A percentile compares a stretch with the other conserved stretches of the same genome.
phyloP scores from a whole-genome alignment of 2,797 vertebrate genomes.

The Spinus pinus region DNA sequence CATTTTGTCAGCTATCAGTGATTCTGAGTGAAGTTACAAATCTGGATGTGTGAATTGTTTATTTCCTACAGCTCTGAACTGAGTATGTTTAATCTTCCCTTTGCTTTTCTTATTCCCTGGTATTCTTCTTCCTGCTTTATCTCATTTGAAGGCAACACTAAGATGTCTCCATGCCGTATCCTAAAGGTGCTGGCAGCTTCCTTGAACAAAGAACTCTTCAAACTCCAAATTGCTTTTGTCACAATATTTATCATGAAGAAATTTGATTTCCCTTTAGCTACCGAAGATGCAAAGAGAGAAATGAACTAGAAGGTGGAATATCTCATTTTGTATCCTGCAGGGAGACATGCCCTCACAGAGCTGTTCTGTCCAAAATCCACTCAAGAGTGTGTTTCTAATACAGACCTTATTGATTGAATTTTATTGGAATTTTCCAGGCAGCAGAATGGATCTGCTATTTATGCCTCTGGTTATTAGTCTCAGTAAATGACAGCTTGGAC shows the following conservation, averaged over 20 bases:
- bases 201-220: slow-evolving; percentile 49
- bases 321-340: slow-evolving; percentile 55
- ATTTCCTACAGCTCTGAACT: neutral
- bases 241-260: slow-evolving; percentile 54
- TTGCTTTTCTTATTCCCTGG: neutral
- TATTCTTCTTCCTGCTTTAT: neutral
- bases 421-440: slow-evolving; percentile 47
- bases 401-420: slow-evolving; percentile 29
- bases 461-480: slow-evolving; percentile 15
- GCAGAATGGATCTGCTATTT: slow-evolving; percentile 48
- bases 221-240: slow-evolving; percentile 61
- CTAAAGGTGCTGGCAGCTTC: slow-evolving; percentile 45
- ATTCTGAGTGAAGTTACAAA: neutral
- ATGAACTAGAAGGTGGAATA: slow-evolving; percentile 39
- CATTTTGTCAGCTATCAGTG: neutral
- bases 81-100: neutral
- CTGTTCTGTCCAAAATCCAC: slow-evolving; percentile 9
- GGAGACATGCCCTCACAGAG: slow-evolving; percentile 36
- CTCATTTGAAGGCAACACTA: neutral
- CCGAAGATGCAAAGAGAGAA: slow-evolving; percentile 44
- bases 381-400: slow-evolving; percentile 36
- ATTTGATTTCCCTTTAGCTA: slow-evolving; percentile 64
- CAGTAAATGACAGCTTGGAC: neutral
- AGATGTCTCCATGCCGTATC: neutral
- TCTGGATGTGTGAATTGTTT: slow-evolving; percentile 1